Percentiles rank a stretch among this genome's conserved stretches.
phyloP scores from a whole-genome alignment of 2,888 invertebrate genomes.

The Cheilosia pagana region DNA sequence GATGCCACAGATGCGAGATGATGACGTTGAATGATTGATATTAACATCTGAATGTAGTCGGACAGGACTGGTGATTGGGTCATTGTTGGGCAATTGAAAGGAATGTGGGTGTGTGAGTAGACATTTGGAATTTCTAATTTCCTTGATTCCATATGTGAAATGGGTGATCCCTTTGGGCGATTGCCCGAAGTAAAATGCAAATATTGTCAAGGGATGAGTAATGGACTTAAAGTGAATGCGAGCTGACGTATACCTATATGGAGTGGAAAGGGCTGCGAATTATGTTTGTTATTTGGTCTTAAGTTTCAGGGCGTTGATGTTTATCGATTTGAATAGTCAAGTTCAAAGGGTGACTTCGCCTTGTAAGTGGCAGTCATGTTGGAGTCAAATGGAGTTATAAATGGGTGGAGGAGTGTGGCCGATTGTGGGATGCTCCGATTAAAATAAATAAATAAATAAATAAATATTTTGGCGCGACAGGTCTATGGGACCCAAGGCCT shows the following conservation, averaged over 20 bases:
- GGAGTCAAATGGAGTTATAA: too few species aligned
- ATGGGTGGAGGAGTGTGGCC: too few species aligned
- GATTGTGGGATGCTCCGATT: too few species aligned
- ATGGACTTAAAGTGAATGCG: slow-evolving; percentile 26
- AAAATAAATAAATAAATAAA: too few species aligned
- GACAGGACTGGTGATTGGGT: slow-evolving; percentile 17
- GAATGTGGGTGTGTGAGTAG: slow-evolving; percentile 7
- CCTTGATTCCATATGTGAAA: slow-evolving; percentile 9
- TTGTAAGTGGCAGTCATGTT: too few species aligned
- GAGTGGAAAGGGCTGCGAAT: neutral
- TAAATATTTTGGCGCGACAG: too few species aligned
- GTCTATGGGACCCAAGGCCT: too few species aligned
- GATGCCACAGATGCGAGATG: slow-evolving; percentile 61
- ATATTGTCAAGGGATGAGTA: slow-evolving; percentile 45
- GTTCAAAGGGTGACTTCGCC: too few species aligned
- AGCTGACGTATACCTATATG: neutral
- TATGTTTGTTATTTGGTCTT: too few species aligned
- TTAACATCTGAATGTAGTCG: slow-evolving; percentile 30
- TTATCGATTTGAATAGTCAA: too few species aligned
- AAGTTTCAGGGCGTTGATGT: too few species aligned
- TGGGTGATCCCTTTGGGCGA: slow-evolving; percentile 15
- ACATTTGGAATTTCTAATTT: slow-evolving; percentile 36
- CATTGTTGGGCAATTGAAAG: slow-evolving; percentile 25
- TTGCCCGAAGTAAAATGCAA: slow-evolving; percentile 40
- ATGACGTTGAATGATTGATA: slow-evolving; percentile 65